phyloP scores from a whole-genome alignment of 2,113 vertebrate genomes.

The Ailurus styani region DNA sequence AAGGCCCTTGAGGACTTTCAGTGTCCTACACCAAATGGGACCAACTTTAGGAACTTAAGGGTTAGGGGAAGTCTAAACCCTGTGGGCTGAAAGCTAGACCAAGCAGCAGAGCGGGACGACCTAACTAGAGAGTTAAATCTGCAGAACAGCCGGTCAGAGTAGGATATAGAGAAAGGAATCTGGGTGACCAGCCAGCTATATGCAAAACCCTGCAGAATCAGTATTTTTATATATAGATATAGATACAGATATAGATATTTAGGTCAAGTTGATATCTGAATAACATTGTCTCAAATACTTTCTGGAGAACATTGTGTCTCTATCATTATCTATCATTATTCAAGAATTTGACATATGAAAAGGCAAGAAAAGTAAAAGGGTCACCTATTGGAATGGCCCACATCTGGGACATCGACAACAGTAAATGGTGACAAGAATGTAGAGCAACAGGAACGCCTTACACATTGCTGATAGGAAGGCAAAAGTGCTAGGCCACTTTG shows the following conservation, averaged over 20 bases:
- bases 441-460: background rate
- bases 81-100: background rate
- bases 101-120: background rate
- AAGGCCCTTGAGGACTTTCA: background rate
- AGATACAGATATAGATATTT: too few species aligned
- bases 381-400: background rate
- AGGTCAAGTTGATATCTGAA: background rate
- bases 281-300: background rate
- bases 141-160: background rate
- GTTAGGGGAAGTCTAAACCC: background rate
- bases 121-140: constrained; percentile 4
- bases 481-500: background rate
- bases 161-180: background rate
- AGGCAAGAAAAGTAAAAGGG: background rate
- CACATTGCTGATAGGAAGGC: background rate
- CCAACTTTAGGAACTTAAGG: background rate
- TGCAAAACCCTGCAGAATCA: background rate
- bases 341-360: constrained; percentile 10
- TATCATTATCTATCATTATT: background rate
- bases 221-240: background rate
- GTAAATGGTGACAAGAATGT: background rate
- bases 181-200: background rate
- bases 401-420: background rate
- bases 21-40: background rate
- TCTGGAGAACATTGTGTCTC: background rate